Conservation (phyloP, 2,113 vertebrate genomes). For the Dasypus novemcinctus region DNA sequence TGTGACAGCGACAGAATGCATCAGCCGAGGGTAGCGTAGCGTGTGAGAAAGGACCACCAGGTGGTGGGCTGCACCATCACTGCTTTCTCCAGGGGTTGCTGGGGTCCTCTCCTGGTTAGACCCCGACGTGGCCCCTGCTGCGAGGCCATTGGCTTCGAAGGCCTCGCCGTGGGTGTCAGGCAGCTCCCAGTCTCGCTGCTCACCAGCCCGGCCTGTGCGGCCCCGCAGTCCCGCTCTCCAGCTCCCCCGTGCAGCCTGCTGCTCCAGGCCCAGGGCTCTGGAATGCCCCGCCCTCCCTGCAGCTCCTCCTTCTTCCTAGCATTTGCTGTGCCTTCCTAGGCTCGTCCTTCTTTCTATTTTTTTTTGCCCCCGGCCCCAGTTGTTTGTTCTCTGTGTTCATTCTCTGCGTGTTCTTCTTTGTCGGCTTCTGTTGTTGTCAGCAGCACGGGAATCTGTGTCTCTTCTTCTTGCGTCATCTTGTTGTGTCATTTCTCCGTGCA, state of each 20-base stretch:
- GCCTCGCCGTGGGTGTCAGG: neutral
- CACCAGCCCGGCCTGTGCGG: neutral
- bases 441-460: too few relatives aligned
- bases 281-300: accelerated
- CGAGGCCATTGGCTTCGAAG: neutral
- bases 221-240: neutral
- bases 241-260: accelerated
- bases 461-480: too few relatives aligned
- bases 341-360: too few relatives aligned
- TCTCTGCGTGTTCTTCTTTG: too few relatives aligned
- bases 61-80: neutral
- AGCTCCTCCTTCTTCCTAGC: neutral
- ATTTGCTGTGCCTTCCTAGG: neutral
- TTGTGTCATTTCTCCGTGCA: too few relatives aligned
- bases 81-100: neutral
- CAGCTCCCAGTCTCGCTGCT: neutral
- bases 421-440: too few relatives aligned
- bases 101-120: neutral
- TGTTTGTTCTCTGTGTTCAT: too few relatives aligned
- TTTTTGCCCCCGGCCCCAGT: too few relatives aligned
- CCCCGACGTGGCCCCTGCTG: accelerated
- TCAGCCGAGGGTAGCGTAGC: accelerated
- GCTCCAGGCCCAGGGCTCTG: neutral
- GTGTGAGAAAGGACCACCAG: accelerated
- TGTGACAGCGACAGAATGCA: neutral